phyloP scores from a whole-genome alignment of 53 echinoderm and acorn worm species.

The Crossaster papposus region DNA sequence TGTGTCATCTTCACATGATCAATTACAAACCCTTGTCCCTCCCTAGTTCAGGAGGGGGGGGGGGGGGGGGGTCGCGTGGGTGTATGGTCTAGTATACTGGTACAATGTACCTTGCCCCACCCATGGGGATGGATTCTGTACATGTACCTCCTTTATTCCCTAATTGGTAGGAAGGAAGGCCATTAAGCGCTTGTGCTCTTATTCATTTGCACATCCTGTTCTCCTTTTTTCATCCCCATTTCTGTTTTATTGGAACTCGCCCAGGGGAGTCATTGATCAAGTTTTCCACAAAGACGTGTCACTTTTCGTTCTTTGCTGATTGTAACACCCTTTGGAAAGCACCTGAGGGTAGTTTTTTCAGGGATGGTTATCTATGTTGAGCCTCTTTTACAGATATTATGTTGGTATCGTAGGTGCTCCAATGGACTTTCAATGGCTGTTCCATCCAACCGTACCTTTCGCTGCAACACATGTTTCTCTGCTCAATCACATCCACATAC shows the following conservation, averaged over 20 bases:
- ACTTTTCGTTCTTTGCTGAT: not conserved
- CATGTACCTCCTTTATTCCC: not conserved
- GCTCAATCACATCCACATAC: too few relatives aligned
- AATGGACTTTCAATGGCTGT: too few relatives aligned
- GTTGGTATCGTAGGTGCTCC: too few relatives aligned
- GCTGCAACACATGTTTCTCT: too few relatives aligned
- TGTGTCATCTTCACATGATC: not conserved
- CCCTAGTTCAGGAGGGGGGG: not conserved
- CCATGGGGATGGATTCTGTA: not conserved
- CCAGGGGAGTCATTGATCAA: slow-evolving; percentile 23
- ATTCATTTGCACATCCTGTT: slow-evolving; percentile 38
- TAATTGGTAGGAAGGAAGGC: slow-evolving; percentile 50
- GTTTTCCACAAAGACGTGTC: slow-evolving; percentile 9
- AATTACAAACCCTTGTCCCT: not conserved
- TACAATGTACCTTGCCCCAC: not conserved
- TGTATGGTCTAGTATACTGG: not conserved
- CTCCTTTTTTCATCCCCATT: not conserved
- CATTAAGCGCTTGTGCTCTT: slow-evolving; percentile 34
- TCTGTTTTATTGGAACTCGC: not conserved
- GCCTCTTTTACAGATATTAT: too few relatives aligned
- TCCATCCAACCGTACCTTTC: too few relatives aligned
- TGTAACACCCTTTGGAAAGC: not conserved
- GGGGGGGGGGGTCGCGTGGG: not conserved
- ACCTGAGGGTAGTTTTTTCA: not conserved
- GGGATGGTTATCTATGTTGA: too few relatives aligned